Base-by-base conservation (phyloP, 2,888 invertebrate genomes). In the Spilosoma lubricipeda region DNA sequence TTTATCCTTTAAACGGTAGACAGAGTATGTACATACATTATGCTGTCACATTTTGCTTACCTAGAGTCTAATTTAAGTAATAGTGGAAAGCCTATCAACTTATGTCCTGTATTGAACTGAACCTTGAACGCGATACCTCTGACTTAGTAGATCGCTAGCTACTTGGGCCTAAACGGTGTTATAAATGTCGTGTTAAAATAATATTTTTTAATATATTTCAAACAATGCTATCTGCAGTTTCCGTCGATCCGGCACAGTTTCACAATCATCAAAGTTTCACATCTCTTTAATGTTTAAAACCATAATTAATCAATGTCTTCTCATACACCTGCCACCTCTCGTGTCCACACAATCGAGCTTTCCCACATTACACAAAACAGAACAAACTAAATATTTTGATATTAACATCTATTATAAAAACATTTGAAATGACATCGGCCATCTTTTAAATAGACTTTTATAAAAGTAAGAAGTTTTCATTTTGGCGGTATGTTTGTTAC, bases 301-400 rank as follows among this genome's bases (percentile, higher is more conserved):
- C 77, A 77, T 79, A 82, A 85, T 87, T 85, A 81, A 85, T 87
- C 86, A 87, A 87, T 86, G 85, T 82, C 81, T 78, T 76, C 75
- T 79, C 78, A 80, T 77, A 80, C 80, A 78, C 82, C 82, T 83
- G 85, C 76, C 82, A 77, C 68, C 73, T 79, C 77, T 77, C 66
- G 65, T 82, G 75, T 78, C 82, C 85, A 82, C 84, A 88, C 87
- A 84, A 86, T 85, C 78, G 82, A 83, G 71, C 78, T 82, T 87
- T 88, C 88, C 86, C 88, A 88, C 88, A 88, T 87, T 88, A 87
- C 72, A 77, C 69, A 71, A 73, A 82, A 75, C 77, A 77, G 76
- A 56, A 77, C 79, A 67, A 70, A 69, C 66, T 23, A 52, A 56
- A 30, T 84, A 45, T 67, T 81, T 78, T 67, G 18, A 30, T 75